Conservation (phyloP, 1,140 invertebrate species). For the Conus betulinus region DNA sequence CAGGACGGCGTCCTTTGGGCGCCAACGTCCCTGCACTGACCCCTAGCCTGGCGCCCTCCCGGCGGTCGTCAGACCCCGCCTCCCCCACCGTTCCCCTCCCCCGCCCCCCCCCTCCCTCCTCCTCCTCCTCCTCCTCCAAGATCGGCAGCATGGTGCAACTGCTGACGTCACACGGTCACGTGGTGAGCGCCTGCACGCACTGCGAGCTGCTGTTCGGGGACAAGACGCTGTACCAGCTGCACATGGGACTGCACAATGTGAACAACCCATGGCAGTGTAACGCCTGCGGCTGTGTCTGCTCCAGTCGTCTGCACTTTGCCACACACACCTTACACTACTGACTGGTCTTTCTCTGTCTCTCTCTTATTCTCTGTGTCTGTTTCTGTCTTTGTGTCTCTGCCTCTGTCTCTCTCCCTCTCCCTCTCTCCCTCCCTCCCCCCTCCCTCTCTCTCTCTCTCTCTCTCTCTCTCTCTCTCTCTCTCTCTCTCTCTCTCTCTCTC, state of each 20-base stretch:
- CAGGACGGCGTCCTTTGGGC: background rate
- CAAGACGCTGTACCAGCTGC: conserved; percentile 95
- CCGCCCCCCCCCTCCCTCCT: background rate
- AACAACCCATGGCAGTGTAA: conserved; percentile 99
- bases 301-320: conserved; percentile 97
- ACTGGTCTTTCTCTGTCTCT: background rate
- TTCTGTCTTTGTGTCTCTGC: too few relatives aligned
- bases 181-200: conserved; percentile 77
- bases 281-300: conserved; percentile 94
- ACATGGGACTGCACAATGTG: conserved; percentile 97
- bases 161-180: conserved; percentile 33
- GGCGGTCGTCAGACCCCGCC: background rate
- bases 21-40: background rate
- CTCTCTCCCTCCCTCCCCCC: too few relatives aligned
- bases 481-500: too few relatives aligned
- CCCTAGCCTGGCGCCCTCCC: background rate
- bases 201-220: conserved; percentile 97
- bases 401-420: too few relatives aligned
- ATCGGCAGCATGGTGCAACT: conserved; percentile 16
- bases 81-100: background rate
- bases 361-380: too few relatives aligned
- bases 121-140: background rate
- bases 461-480: too few relatives aligned
- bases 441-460: too few relatives aligned
- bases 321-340: conserved; percentile 83